Evolutionary conservation across 1,140 invertebrate genomes (phyloP), one percentile per base, ranked within the genome.

Genomic region (Zeugodacus cucurbitae): DNA sequence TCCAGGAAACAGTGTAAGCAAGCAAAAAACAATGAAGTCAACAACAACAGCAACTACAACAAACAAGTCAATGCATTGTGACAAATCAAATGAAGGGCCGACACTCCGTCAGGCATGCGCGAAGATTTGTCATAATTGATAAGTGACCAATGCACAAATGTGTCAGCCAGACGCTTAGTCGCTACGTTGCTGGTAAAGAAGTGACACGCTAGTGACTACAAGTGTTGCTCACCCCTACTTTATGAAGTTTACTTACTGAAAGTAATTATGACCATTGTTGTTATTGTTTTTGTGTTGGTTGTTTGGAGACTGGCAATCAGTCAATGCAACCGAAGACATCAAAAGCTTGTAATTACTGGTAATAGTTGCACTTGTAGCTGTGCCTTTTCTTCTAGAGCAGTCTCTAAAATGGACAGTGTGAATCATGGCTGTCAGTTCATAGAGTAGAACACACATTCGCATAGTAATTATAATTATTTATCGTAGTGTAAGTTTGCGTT

Each of bases 41-140:
- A 34, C 14, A 32, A 70, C 7, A 3, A 20, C 0, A 70, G 22
- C 14, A 17, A 48, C 41, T 7, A 7, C 26, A 41, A 34, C 32
- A 7, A 22, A 41, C n/a, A 26, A 48, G 8, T 14, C 74, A 22
- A 44, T 82, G 74, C 41, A 3, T 41, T 74, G 37, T 37, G 22
- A 20, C 26, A 74, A 74, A 20, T 5, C 10, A 26, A 82, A 82
- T 82, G 74, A 82, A 91, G 90, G 91, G 90, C 58, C 22, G 2
- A 59, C 58, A 26, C 20, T 8, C 7, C n/a, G 58, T 7, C 90
- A 92, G 91, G 91, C 91, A 92, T 92, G 91, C 91, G 91, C 91
- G 92, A 92, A 92, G 91, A 92, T 92, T 92, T 92, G 91, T 92
- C 91, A 92, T 92, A 92, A 92, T 92, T 92, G 91, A 92, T 92